These are phyloP conservation scores for Ciona savignyi DNA, from an alignment of 23 tunicate genomes.

Conservation along the genomic window DNA sequence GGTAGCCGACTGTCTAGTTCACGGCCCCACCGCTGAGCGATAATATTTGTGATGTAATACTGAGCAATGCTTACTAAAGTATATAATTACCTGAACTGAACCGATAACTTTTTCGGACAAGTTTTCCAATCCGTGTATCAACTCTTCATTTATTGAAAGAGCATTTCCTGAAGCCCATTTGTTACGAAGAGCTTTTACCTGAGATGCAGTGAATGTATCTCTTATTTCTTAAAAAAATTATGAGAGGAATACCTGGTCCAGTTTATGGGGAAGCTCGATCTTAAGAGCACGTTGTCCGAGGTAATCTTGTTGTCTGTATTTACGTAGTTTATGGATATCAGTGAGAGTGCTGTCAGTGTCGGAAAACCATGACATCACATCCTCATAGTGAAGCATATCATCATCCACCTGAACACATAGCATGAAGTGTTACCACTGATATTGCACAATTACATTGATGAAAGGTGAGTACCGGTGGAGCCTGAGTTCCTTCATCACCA, in stretches of 20 bases:
- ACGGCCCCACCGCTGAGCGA: slow-evolving; percentile 68
- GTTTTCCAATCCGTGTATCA: slow-evolving; percentile 27
- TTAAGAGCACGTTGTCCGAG: slow-evolving; percentile 24
- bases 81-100: slow-evolving; percentile 15
- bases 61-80: too few relatives aligned
- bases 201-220: not conserved
- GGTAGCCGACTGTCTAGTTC: slow-evolving; percentile 84
- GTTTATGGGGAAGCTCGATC: slow-evolving; percentile 32
- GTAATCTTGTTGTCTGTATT: slow-evolving; percentile 87
- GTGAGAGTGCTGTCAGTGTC: slow-evolving; percentile 52
- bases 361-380: slow-evolving; percentile 71
- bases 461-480: not conserved
- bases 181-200: slow-evolving; percentile 51
- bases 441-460: not conserved
- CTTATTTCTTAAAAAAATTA: not conserved
- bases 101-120: slow-evolving; percentile 23
- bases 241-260: slow-evolving; percentile 20
- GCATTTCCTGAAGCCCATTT: slow-evolving; percentile 45
- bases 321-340: slow-evolving; percentile 65
- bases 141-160: slow-evolving; percentile 38
- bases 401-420: slow-evolving; percentile 66
- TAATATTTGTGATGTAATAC: slow-evolving; percentile 7
- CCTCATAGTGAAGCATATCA: slow-evolving; percentile 71
- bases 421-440: too few relatives aligned
- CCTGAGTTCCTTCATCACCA: slow-evolving; percentile 34